Evolutionary conservation across 37 sponge, comb jelly and placozoan genomes (phyloP).

Genomic region (Theonella swinhoei): DNA sequence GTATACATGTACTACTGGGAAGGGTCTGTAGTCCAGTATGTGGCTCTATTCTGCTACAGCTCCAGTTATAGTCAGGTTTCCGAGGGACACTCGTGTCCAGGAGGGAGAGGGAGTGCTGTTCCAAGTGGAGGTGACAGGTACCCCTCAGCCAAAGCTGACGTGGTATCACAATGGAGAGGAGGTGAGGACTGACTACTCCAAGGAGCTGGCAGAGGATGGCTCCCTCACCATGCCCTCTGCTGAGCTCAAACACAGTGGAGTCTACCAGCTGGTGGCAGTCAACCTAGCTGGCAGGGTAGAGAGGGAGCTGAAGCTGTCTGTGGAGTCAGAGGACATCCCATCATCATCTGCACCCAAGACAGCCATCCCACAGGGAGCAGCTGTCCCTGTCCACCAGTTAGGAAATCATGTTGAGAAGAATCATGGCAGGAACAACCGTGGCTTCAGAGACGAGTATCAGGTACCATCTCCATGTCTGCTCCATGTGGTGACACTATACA

Average conservation of each 20-base stretch:
- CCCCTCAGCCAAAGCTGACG: constrained; percentile 4
- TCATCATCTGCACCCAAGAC: neutral
- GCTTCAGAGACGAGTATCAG: constrained; percentile 51
- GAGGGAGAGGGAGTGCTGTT: constrained; percentile 27
- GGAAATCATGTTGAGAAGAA: constrained; percentile 7
- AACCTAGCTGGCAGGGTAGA: constrained; percentile 9
- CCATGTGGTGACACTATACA: neutral
- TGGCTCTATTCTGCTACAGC: neutral
- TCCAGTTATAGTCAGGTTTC: constrained; percentile 25
- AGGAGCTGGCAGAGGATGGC: constrained; percentile 12
- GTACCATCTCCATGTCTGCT: constrained; percentile 18
- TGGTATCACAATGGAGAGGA: constrained; percentile 30
- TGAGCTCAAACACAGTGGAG: constrained; percentile 21
- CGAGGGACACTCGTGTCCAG: neutral
- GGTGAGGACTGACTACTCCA: constrained; percentile 16
- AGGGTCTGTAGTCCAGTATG: neutral
- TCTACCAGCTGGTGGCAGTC: constrained; percentile 17
- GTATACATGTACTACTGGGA: neutral
- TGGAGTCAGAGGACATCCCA: neutral
- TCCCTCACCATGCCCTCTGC: constrained; percentile 11
- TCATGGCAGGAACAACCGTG: neutral
- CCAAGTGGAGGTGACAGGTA: constrained; percentile 14
- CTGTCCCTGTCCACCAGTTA: constrained; percentile 8
- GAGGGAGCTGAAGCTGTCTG: neutral
- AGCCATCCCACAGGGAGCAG: neutral